Percentiles rank a stretch among this genome's conserved stretches.
Conservation (phyloP, 2,797 vertebrate species). For the Morelia viridis region DNA sequence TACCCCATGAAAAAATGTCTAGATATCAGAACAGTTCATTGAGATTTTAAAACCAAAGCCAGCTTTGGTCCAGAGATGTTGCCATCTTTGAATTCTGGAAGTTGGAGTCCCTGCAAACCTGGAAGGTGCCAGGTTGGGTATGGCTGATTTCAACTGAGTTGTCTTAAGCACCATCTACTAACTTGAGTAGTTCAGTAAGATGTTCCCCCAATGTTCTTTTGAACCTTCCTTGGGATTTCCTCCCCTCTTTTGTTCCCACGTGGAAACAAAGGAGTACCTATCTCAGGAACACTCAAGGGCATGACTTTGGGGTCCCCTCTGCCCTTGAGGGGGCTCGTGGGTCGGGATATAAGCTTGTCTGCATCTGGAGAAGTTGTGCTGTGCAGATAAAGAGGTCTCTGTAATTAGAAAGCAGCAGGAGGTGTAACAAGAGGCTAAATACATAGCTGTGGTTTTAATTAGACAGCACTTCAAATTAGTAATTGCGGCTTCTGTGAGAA, state of each 20-base stretch:
- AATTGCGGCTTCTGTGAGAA: constrained; percentile 85
- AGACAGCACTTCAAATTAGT: constrained; percentile 86
- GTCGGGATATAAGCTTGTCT: constrained; percentile 72
- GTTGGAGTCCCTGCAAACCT: not conserved
- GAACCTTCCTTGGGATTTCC: not conserved
- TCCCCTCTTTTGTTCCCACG: not conserved
- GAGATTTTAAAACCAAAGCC: not conserved
- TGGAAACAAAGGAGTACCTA: constrained; percentile 6
- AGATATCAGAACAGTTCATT: not conserved
- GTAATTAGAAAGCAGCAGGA: constrained; percentile 86
- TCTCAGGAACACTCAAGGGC: constrained; percentile 43
- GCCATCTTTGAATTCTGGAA: not conserved
- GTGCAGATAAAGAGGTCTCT: constrained; percentile 82
- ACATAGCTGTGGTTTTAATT: constrained; percentile 87
- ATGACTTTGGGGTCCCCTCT: constrained; percentile 56
- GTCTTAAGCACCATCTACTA: no score
- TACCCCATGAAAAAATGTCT: not conserved
- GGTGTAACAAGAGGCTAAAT: constrained; percentile 88
- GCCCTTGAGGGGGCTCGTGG: constrained; percentile 60
- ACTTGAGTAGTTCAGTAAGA: not conserved
- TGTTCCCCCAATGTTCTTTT: not conserved
- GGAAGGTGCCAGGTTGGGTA: not conserved
- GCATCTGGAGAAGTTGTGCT: constrained; percentile 78
- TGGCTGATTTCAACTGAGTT: not conserved
- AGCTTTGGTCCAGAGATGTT: not conserved